phyloP scores from a whole-genome alignment of 2,113 vertebrate genomes.

The Tretioscincus oriximinensis region DNA sequence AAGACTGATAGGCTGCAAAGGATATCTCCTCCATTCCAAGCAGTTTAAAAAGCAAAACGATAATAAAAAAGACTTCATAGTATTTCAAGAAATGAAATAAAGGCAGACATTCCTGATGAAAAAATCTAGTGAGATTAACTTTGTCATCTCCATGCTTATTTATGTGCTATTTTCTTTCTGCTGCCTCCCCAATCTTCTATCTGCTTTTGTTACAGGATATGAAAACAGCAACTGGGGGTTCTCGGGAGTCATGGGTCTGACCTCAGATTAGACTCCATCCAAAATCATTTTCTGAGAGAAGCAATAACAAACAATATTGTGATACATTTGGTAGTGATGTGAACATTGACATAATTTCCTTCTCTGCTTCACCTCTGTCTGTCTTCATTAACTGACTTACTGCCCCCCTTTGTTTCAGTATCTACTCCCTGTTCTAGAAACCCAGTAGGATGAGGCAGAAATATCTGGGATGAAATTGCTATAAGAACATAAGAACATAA shows the following conservation, averaged over 20 bases:
- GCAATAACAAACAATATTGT: background rate
- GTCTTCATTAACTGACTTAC: background rate
- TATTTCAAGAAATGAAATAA: background rate
- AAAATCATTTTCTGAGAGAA: background rate
- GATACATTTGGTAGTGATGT: background rate
- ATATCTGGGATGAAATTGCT: slow-evolving; percentile 3
- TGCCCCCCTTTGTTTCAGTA: background rate
- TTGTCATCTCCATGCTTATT: background rate
- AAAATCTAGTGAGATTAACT: background rate
- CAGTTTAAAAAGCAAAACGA: background rate
- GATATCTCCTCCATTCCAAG: background rate
- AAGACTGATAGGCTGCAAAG: too few relatives aligned
- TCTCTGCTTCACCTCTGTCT: background rate
- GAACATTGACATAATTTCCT: background rate
- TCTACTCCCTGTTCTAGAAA: background rate
- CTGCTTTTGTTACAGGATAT: background rate
- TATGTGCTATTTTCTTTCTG: background rate
- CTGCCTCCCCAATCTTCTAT: background rate
- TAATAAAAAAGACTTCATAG: background rate
- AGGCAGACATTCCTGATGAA: background rate
- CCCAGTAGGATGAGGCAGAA: background rate
- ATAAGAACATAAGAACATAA: too few relatives aligned
- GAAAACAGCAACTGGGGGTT: background rate
- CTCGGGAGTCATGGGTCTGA: background rate
- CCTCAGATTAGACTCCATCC: background rate